phyloP scores from a whole-genome alignment of 2,113 vertebrate species.

The Arvicanthis niloticus region DNA sequence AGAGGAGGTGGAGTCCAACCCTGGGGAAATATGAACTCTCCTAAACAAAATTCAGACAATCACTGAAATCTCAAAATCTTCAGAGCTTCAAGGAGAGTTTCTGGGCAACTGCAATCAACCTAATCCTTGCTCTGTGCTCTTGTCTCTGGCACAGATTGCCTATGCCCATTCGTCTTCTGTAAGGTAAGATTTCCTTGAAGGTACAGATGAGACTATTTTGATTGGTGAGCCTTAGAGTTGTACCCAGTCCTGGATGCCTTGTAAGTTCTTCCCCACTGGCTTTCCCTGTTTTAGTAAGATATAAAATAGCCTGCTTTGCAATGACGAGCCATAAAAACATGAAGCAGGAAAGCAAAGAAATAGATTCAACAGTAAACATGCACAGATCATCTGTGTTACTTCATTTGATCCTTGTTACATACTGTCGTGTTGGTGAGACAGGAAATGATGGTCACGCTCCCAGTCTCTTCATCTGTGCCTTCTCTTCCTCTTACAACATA shows the following conservation, averaged over 20 bases:
- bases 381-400: not conserved
- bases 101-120: not conserved
- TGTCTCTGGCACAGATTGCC: not conserved
- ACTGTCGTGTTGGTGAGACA: not conserved
- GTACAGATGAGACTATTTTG: not conserved
- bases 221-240: not conserved
- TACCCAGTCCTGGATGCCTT: not conserved
- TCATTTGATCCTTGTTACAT: not conserved
- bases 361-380: not conserved
- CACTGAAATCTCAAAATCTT: not conserved
- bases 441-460: not conserved
- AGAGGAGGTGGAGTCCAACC: not conserved
- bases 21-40: not conserved
- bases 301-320: constrained; percentile 45
- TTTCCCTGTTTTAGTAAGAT: constrained; percentile 40
- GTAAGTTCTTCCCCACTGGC: constrained; percentile 10
- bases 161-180: not conserved
- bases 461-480: not conserved
- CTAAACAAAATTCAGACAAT: not conserved
- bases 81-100: not conserved
- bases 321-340: not conserved
- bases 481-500: constrained; percentile 17
- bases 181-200: not conserved
- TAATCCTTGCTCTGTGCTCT: not conserved
- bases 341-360: not conserved